phyloP scores from a whole-genome alignment of 2,888 invertebrate species.

The Leucoma salicis region DNA sequence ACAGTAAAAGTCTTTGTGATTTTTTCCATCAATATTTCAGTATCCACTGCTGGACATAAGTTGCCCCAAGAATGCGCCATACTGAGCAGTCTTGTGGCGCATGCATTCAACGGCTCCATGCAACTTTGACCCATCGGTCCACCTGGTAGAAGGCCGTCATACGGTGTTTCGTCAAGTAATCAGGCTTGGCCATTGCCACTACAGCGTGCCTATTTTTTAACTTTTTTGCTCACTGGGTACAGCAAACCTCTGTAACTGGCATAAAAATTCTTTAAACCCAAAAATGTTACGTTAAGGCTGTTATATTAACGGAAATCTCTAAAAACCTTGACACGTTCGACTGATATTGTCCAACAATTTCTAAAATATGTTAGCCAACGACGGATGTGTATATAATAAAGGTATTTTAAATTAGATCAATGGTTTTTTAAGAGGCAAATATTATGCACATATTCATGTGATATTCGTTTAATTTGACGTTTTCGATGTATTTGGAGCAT shows the following conservation, averaged over 20 bases:
- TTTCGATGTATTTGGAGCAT: constrained; percentile 6
- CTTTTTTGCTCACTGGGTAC: too few relatives aligned
- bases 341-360: constrained; percentile 10
- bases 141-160: too few relatives aligned
- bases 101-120: too few relatives aligned
- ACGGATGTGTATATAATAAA: constrained; percentile 34
- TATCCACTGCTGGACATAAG: too few relatives aligned
- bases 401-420: constrained; percentile 21
- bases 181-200: too few relatives aligned
- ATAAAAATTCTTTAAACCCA: constrained; percentile 3
- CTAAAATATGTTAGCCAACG: constrained; percentile 11
- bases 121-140: too few relatives aligned
- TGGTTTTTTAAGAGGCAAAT: constrained; percentile 21
- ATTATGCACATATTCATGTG: constrained; percentile 11
- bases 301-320: not conserved
- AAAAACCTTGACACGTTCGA: constrained; percentile 15
- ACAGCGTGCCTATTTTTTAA: too few relatives aligned
- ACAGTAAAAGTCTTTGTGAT: not conserved
- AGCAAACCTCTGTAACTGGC: not conserved
- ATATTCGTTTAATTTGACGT: not conserved
- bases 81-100: too few relatives aligned
- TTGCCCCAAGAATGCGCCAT: too few relatives aligned
- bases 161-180: too few relatives aligned
- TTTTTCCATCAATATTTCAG: too few relatives aligned
- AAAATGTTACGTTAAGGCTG: not conserved